Percentiles rank a stretch among this genome's conserved stretches.
Conservation (phyloP, 2,797 vertebrate species). For the Setipinna tenuifilis region DNA sequence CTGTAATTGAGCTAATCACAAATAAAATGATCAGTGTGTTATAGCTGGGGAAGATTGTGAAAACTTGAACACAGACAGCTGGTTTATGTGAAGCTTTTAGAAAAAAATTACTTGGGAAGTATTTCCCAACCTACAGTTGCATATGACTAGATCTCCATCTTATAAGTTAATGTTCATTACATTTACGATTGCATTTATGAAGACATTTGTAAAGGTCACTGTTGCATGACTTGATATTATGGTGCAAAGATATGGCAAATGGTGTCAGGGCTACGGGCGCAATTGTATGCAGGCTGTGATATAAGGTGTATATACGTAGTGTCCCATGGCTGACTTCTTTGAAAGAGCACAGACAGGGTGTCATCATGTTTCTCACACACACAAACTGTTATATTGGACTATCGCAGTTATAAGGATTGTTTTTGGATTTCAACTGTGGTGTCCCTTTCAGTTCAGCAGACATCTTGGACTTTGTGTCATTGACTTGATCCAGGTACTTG, state of each 20-base stretch:
- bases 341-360: background rate
- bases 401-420: too few species aligned
- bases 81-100: background rate
- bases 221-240: background rate
- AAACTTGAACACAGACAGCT: background rate
- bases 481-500: too few species aligned
- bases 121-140: background rate
- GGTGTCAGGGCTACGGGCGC: background rate
- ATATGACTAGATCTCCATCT: background rate
- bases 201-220: background rate
- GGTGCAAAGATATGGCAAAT: background rate
- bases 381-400: too few species aligned
- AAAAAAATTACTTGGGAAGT: background rate
- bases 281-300: background rate
- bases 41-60: background rate
- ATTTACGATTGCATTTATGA: background rate
- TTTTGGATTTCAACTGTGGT: too few species aligned
- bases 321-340: background rate
- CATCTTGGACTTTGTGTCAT: too few species aligned
- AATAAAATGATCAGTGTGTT: background rate
- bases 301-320: background rate
- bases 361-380: background rate
- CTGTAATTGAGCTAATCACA: background rate
- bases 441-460: too few species aligned
- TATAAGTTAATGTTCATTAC: background rate